Evolutionary conservation across 2,888 invertebrate species (phyloP).

Genomic region (Conchocele bisecta): DNA sequence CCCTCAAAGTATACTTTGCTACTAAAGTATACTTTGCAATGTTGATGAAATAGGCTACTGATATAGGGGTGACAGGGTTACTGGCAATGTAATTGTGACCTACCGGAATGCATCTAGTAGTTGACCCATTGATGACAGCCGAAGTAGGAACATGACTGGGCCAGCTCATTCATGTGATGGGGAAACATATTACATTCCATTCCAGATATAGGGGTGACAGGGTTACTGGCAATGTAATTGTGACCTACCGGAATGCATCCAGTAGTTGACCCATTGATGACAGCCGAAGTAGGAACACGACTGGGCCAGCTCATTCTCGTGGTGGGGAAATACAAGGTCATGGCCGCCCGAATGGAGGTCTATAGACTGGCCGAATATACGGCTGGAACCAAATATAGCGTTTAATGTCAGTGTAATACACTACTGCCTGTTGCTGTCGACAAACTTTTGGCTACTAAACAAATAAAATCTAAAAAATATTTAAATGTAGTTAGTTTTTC

Average conservation of each 20-base stretch:
- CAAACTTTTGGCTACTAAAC: too few species aligned
- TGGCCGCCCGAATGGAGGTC: constrained; percentile 96
- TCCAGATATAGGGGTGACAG: too few species aligned
- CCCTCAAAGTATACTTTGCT: too few species aligned
- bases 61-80: too few species aligned
- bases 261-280: constrained; percentile 95
- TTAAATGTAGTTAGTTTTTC: too few species aligned
- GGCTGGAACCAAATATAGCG: constrained; percentile 69
- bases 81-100: too few species aligned
- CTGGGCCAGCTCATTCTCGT: constrained; percentile 97
- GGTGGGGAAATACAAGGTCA: constrained; percentile 96
- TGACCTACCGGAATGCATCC: constrained; percentile 87
- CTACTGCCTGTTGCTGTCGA: too few species aligned
- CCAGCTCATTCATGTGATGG: constrained; percentile 98
- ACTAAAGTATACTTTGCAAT: too few species aligned
- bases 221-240: too few species aligned
- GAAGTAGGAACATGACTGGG: constrained; percentile 94
- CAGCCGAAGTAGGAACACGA: constrained; percentile 91
- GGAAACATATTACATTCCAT: constrained; percentile 95
- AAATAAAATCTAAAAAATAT: too few species aligned
- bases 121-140: constrained; percentile 92
- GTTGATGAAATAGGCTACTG: too few species aligned
- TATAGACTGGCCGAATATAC: constrained; percentile 86
- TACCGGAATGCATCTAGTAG: constrained; percentile 91
- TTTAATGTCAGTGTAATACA: neutral